Evolutionary conservation across 2,113 vertebrate genomes (phyloP).

Genomic region (Nycticryphes semicollaris): DNA sequence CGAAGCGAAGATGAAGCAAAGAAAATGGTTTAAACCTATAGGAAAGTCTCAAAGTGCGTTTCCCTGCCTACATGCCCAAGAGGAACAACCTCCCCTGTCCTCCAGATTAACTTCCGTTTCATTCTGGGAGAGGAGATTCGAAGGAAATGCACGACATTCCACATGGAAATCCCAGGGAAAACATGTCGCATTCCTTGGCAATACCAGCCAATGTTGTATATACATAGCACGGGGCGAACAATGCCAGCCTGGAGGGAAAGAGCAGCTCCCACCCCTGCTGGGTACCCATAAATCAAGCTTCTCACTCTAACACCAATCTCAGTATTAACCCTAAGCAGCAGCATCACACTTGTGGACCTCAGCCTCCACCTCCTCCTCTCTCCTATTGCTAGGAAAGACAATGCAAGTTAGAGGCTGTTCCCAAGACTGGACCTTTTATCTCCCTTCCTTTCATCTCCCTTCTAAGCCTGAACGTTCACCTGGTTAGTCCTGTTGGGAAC

Average conservation of each 20-base stretch:
- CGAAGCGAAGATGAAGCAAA: background rate
- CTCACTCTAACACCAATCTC: background rate
- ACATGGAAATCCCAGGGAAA: conserved; percentile 51
- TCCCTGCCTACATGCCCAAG: background rate
- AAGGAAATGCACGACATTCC: conserved; percentile 64
- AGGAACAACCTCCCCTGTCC: background rate
- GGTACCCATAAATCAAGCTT: background rate
- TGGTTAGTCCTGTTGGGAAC: background rate
- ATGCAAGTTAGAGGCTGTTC: background rate
- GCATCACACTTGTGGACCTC: rapidly evolving
- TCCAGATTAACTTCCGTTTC: conserved; percentile 9
- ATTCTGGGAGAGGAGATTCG: background rate
- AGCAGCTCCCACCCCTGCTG: background rate
- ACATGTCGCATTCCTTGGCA: background rate
- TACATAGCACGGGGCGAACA: background rate
- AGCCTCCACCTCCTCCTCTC: background rate
- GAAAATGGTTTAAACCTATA: background rate
- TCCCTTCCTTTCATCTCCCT: background rate
- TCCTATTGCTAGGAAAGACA: background rate
- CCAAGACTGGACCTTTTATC: background rate
- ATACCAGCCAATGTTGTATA: background rate
- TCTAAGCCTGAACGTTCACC: background rate
- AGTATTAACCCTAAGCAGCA: background rate
- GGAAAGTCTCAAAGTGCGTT: background rate
- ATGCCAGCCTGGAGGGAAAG: background rate